These are phyloP conservation scores for Panurus biarmicus DNA, from an alignment of 2,113 vertebrate genomes.

Conservation along the genomic window DNA sequence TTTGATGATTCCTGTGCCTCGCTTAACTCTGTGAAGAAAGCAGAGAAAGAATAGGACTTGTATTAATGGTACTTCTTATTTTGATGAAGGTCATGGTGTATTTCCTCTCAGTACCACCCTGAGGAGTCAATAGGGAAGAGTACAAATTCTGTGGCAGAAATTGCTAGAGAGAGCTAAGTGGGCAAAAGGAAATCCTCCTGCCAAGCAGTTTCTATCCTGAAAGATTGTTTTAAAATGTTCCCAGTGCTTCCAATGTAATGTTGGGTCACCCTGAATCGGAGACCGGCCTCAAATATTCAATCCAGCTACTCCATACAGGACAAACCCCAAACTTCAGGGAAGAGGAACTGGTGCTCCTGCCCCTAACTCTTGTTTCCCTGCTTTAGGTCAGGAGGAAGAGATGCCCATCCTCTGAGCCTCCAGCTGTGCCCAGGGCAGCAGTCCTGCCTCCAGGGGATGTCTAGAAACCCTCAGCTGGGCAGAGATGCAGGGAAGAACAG, in stretches of 20 bases:
- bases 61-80: neutral
- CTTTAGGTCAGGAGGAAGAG: neutral
- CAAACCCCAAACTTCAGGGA: neutral
- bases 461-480: neutral
- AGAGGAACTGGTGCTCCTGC: neutral
- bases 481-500: neutral
- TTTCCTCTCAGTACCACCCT: neutral
- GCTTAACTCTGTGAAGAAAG: conserved; percentile 1
- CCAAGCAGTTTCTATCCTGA: neutral
- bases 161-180: neutral
- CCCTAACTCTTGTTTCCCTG: neutral
- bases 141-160: neutral
- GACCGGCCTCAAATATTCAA: neutral
- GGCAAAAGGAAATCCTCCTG: neutral
- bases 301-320: neutral
- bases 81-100: neutral
- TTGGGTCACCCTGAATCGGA: neutral
- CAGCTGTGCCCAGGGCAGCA: neutral
- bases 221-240: neutral
- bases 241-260: neutral
- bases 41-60: neutral
- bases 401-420: neutral
- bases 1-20: conserved; percentile 15
- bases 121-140: neutral
- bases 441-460: neutral